These are phyloP conservation scores for Anas flavirostris DNA, from an alignment of 2,797 vertebrate species.

Conservation along the genomic window DNA sequence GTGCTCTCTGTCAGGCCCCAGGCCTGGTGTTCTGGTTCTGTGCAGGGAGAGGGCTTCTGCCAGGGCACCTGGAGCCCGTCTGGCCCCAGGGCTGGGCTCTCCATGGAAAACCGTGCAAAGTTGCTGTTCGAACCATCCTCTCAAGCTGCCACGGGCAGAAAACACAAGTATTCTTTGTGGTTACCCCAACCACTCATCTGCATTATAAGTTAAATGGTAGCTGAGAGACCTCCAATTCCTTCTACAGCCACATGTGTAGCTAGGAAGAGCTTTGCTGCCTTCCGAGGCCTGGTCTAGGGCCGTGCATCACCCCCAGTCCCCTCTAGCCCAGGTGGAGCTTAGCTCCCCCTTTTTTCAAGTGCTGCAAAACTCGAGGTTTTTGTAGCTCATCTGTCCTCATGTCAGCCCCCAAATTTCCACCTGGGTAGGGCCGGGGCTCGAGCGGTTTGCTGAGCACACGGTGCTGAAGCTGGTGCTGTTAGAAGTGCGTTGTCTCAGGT, in stretches of 20 bases:
- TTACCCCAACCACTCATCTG: not conserved
- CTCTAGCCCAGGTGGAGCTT: not conserved
- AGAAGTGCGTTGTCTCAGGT: conserved; percentile 40
- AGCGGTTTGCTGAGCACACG: not conserved
- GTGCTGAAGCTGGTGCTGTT: conserved; percentile 42
- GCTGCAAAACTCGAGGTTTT: not conserved
- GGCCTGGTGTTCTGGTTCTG: not conserved
- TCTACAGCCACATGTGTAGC: not conserved
- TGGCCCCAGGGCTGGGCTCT: not conserved
- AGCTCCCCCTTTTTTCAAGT: not conserved
- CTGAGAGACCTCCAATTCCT: not conserved
- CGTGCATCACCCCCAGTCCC: not conserved
- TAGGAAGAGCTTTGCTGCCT: not conserved
- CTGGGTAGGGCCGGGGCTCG: accelerated
- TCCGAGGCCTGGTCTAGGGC: not conserved
- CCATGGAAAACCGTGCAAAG: not conserved
- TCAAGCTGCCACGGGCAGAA: not conserved
- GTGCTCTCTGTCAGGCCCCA: not conserved
- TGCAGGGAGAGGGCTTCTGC: not conserved
- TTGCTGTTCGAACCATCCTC: not conserved
- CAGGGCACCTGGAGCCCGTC: not conserved
- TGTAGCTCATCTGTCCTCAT: not conserved
- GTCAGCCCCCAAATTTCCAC: not conserved
- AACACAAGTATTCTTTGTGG: not conserved
- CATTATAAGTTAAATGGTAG: accelerated